Conservation (phyloP, 1,140 invertebrate species). For the Centruroides sculpturatus region DNA sequence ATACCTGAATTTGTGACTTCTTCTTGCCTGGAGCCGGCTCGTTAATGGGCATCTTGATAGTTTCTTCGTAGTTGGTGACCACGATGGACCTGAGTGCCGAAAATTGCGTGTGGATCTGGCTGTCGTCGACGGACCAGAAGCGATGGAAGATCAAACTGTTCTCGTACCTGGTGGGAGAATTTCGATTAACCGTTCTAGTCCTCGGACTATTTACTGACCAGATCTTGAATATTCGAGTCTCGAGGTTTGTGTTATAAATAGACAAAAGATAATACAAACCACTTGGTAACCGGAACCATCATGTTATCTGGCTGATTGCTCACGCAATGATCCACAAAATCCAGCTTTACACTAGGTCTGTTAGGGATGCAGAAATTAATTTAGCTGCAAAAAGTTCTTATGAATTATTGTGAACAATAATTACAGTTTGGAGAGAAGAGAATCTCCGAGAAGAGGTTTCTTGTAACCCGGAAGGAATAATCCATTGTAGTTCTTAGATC, state of each 20-base stretch:
- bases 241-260: no score
- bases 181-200: no score
- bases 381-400: no score
- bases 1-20: slow-evolving; percentile 81
- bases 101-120: slow-evolving; percentile 88
- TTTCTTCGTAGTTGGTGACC: slow-evolving; percentile 95
- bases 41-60: slow-evolving; percentile 96
- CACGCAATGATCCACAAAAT: slow-evolving; percentile 94
- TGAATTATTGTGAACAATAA: slow-evolving; percentile 23
- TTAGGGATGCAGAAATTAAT: neutral
- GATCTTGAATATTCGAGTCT: no score
- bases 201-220: no score
- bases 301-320: slow-evolving; percentile 87
- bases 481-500: slow-evolving; percentile 56
- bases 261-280: slow-evolving; percentile 34
- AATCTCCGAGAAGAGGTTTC: slow-evolving; percentile 38
- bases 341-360: slow-evolving; percentile 49
- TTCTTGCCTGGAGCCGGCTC: slow-evolving; percentile 91
- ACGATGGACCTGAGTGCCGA: slow-evolving; percentile 92
- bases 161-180: slow-evolving; percentile 53
- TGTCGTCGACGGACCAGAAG: slow-evolving; percentile 98
- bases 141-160: slow-evolving; percentile 85
- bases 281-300: slow-evolving; percentile 77
- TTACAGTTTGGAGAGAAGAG: slow-evolving; percentile 49
- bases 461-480: slow-evolving; percentile 77